A percentile compares a stretch with the other conserved stretches of the same genome.
Conservation (phyloP, 2,113 vertebrate species). For the Pseudolaguvia tuberculata region DNA sequence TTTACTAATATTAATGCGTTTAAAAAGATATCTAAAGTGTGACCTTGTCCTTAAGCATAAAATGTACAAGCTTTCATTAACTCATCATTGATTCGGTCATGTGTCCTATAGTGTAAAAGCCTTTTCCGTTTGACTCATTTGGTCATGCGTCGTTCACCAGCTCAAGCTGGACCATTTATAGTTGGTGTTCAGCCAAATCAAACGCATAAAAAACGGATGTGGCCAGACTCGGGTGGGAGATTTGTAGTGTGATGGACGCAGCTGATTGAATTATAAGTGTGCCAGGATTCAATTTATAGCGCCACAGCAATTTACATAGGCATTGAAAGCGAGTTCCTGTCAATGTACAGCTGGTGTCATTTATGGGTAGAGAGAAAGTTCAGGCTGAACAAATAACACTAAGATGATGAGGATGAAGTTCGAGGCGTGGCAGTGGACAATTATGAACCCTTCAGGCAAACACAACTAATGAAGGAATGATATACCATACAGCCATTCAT, state of each 20-base stretch:
- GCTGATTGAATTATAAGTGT: constrained; percentile 28
- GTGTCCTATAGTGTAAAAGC: constrained; percentile 11
- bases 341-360: constrained; percentile 27
- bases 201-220: constrained; percentile 32
- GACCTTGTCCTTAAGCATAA: background rate
- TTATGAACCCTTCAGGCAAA: background rate
- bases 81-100: too few relatives aligned
- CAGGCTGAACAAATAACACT: background rate
- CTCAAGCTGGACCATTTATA: constrained; percentile 41
- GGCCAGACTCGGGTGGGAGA: constrained; percentile 29
- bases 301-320: constrained; percentile 29
- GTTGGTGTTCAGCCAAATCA: constrained; percentile 42
- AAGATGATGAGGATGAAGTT: background rate
- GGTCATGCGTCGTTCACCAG: constrained; percentile 27
- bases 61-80: background rate
- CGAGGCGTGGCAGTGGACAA: too few relatives aligned
- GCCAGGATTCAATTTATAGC: constrained; percentile 39
- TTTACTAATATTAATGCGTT: background rate
- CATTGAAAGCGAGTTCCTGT: constrained; percentile 15
- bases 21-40: background rate
- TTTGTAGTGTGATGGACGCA: constrained; percentile 38
- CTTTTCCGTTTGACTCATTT: constrained; percentile 5
- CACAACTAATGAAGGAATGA: too few relatives aligned
- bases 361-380: constrained; percentile 1
- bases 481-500: too few relatives aligned